Evolutionary conservation across 1,140 invertebrate species (phyloP).

Genomic region (Sipha flava): DNA sequence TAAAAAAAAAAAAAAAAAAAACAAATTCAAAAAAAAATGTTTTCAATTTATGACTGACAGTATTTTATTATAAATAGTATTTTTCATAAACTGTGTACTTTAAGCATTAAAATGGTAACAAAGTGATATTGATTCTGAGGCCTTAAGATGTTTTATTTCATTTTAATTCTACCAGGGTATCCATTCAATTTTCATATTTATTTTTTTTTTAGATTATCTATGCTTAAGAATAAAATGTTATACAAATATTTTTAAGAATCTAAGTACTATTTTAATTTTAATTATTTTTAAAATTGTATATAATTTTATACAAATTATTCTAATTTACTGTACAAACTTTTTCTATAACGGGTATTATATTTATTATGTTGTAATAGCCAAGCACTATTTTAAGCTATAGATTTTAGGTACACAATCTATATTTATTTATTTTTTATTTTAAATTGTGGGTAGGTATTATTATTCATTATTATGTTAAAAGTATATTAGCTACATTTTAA

Average conservation of each 20-base stretch:
- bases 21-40: neutral
- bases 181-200: neutral
- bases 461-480: neutral
- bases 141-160: neutral
- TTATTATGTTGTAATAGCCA: neutral
- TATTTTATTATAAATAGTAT: neutral
- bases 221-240: conserved; percentile 16
- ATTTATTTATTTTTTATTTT: neutral
- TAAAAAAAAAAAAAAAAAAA: neutral
- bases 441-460: neutral
- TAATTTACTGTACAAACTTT: conserved; percentile 11
- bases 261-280: neutral
- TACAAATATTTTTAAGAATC: conserved; percentile 11
- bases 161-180: conserved; percentile 4
- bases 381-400: neutral
- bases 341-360: conserved; percentile 1
- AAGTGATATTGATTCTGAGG: conserved; percentile 4
- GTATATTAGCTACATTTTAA: neutral
- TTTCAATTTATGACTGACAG: neutral
- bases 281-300: neutral
- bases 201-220: neutral
- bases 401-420: neutral
- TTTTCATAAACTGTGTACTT: neutral
- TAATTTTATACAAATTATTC: neutral
- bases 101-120: neutral